Base-by-base conservation (phyloP, 2,888 invertebrate genomes). In the Lithophane socia region DNA sequence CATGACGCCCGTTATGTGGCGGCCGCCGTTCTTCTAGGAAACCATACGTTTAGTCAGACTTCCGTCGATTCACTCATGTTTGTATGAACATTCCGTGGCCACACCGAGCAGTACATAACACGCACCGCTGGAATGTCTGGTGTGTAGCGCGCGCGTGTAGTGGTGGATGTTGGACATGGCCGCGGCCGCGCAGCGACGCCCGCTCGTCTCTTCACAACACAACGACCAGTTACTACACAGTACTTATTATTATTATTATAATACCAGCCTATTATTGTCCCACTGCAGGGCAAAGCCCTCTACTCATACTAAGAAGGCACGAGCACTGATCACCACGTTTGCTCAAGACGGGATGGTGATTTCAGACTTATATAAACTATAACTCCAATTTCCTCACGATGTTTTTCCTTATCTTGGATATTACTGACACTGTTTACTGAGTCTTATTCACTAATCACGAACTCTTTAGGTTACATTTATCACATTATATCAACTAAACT, bases 101-200 rank as follows among this genome's bases (percentile, higher is more conserved):
- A 47, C 24, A 13, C 8, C 1, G 13, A 52, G 29, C 10, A 47
- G 49, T 56, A 29, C 21, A 0, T 10, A 2, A 1, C 61, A 94
- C 94, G 84, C 89, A 95, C 95, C 95, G 88, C 91, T 89, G 82
- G 90, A 89, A 86, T 83, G 82, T n/a, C 13, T 87, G 82, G 76
- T 63, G 92, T 93, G 90, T 82, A 97, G 97, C 91, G 97, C 97
- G 92, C 97, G 97, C 94, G 97, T 96, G 97, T 97, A 97, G 92
- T 96, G 96, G 95, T 97, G 97, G 94, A 97, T 97, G 95, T 97
- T 97, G 95, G 95, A 93, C 91, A 97, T 96, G 89, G 98, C 98
- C 76, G 97, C 96, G 88, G 97, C 97, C 89, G 97, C 97, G 95
- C 97, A 97, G 90, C 97, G 97, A 82, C 98, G 97, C 90, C 94